A percentile compares a stretch with the other conserved stretches of the same genome.
Conservation (phyloP, 2,113 vertebrate genomes). For the Lethenteron reissneri region DNA sequence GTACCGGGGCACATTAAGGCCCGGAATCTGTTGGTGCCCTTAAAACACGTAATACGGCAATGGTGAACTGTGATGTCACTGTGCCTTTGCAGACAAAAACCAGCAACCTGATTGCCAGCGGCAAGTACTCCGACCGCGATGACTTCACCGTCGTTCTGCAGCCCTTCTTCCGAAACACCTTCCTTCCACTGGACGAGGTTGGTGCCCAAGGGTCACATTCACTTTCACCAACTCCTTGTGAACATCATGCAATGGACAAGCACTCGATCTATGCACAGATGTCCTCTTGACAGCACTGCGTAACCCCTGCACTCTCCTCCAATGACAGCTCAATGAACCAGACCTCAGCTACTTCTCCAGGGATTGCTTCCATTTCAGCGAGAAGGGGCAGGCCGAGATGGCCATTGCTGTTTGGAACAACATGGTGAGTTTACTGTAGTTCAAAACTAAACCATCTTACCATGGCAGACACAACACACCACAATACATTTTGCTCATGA, state of each 20-base stretch:
- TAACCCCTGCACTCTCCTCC: background rate
- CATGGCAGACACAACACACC: background rate
- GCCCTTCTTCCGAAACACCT: conserved; percentile 43
- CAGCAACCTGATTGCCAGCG: conserved; percentile 19
- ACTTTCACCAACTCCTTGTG: conserved; percentile 9
- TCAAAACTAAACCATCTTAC: background rate
- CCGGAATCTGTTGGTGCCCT: too few species aligned
- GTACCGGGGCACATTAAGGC: too few species aligned
- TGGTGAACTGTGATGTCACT: background rate
- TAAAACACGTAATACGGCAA: too few species aligned
- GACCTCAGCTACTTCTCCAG: conserved; percentile 51
- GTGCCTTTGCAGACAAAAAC: conserved; percentile 18
- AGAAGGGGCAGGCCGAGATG: conserved; percentile 50
- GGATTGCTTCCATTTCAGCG: conserved; percentile 69
- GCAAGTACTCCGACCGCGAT: conserved; percentile 27
- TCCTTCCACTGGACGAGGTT: conserved; percentile 34
- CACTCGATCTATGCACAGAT: background rate
- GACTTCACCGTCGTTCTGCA: conserved; percentile 52
- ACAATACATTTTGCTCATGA: background rate
- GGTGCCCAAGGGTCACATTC: conserved; percentile 12
- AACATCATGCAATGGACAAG: background rate
- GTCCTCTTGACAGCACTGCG: background rate
- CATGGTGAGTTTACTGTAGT: conserved; percentile 33
- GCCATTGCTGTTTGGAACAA: conserved; percentile 69
- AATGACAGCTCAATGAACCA: conserved; percentile 23